Evolutionary conservation across 1,140 invertebrate species (phyloP), one percentile per base, ranked within the genome.

Genomic region (Eciton burchellii): DNA sequence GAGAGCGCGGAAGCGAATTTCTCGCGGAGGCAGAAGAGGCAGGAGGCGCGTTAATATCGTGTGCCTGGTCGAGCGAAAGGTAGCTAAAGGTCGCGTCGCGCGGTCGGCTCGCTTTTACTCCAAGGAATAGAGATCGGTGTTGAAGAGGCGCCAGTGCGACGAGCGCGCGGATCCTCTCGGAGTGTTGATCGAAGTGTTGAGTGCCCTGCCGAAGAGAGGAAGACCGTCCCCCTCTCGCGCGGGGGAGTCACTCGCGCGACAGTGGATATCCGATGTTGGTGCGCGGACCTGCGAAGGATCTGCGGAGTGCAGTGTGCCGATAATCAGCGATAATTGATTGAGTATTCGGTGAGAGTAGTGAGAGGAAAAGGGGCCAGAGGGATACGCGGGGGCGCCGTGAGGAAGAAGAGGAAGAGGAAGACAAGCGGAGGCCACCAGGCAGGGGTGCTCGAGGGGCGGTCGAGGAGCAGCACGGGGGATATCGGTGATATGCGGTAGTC

Each of bases 401-500:
- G 82, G 79, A 86, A 88, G 91, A 88, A 88, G 91, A 88, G 83
- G 81, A 19, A 29, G 68, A 14, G 49, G 11, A 76, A 16, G 21
- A 63, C 35, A 63, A 14, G 26, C 19, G 68, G 21, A 29, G 52
- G 12, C 3, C 43, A 24, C 3, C 11, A 43, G 41, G 41, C 6
- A n/a, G 45, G 72, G 85, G 82, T 87, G 84, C 56, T 82, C 63
- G 68, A 16, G 74, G 62, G 57, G 86, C 76, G 70, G 77, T 81
- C 49, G 59, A 82, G 65, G 62, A 56, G 43, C 54, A 77, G 74
- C 74, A 49, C 88, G 91, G 90, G 87, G 83, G 19, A 65, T 52
- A 91, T 90, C 91, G 91, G 93, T 94, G 93, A 94, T 79, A 79
- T 94, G 93, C 93, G 93, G 93, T 94, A 94, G 93, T 94, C 89